Evolutionary conservation across 2,797 vertebrate genomes (phyloP).

Genomic region (Chrysocyon brachyurus): DNA sequence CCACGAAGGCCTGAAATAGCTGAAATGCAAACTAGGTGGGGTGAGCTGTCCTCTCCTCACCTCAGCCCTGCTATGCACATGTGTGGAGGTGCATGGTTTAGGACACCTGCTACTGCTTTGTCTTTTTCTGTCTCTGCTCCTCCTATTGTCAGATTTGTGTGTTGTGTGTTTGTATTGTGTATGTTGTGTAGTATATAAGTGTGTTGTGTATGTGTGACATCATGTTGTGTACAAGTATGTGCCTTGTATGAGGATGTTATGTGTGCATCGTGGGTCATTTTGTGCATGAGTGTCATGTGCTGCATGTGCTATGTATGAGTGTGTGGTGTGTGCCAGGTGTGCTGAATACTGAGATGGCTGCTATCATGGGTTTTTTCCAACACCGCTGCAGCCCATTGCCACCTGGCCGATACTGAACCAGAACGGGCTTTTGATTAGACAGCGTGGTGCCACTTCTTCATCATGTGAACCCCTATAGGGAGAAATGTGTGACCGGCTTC

Average conservation of each 20-base stretch:
- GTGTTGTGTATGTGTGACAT: not conserved
- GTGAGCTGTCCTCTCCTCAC: conserved; percentile 63
- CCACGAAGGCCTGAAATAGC: not conserved
- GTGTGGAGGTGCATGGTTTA: not conserved
- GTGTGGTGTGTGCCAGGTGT: not conserved
- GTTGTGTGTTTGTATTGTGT: not conserved
- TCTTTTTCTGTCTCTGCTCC: conserved; percentile 64
- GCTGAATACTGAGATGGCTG: not conserved
- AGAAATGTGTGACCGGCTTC: not conserved
- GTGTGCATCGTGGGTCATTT: not conserved
- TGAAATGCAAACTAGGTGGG: not conserved
- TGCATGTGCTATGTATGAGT: not conserved
- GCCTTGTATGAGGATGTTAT: not conserved
- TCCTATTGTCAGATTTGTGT: not conserved
- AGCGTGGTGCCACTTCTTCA: not conserved
- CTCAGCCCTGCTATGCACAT: not conserved
- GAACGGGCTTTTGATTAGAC: not conserved
- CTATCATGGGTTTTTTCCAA: not conserved
- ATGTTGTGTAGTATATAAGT: not conserved
- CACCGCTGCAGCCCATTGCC: not conserved
- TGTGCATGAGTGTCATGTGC: not conserved
- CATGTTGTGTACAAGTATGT: not conserved
- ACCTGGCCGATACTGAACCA: not conserved
- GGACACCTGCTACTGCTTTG: conserved; percentile 51
- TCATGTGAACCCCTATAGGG: not conserved